A percentile compares a stretch with the other conserved stretches of the same genome.
Evolutionary conservation across 2,797 vertebrate species (phyloP).

Genomic region (Molossus molossus): DNA sequence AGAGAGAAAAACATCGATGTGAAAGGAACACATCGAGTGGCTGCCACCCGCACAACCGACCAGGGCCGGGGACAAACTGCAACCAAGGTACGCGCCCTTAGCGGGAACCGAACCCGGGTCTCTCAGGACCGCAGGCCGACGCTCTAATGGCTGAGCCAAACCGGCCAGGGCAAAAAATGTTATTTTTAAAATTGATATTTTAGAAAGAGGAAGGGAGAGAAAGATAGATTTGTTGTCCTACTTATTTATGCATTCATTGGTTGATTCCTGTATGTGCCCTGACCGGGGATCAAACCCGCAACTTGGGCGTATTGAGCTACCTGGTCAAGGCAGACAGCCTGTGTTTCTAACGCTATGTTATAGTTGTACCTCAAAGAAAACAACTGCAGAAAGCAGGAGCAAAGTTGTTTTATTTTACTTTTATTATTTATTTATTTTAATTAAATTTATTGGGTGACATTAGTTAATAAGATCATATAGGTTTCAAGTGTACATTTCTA

Average conservation of each 20-base stretch:
- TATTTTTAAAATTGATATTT: background rate
- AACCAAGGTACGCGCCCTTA: too few relatives aligned
- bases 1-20: too few relatives aligned
- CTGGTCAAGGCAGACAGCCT: background rate
- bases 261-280: background rate
- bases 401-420: background rate
- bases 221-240: too few relatives aligned
- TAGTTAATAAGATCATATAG: background rate
- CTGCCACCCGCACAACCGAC: too few relatives aligned
- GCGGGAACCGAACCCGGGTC: too few relatives aligned
- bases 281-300: background rate
- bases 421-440: background rate
- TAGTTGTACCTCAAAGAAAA: slow-evolving; percentile 22
- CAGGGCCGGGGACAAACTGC: too few relatives aligned
- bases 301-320: background rate
- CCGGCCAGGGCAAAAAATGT: too few relatives aligned
- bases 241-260: background rate
- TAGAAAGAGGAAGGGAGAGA: background rate
- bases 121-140: too few relatives aligned
- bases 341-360: background rate
- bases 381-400: slow-evolving; percentile 24
- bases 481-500: background rate
- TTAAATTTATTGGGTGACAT: background rate
- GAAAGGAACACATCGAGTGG: too few relatives aligned
- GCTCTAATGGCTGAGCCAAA: too few relatives aligned